A percentile compares a stretch with the other conserved stretches of the same genome.
These are phyloP conservation scores for Apogon hyalosoma DNA, from an alignment of 2,797 vertebrate species.

Conservation along the genomic window DNA sequence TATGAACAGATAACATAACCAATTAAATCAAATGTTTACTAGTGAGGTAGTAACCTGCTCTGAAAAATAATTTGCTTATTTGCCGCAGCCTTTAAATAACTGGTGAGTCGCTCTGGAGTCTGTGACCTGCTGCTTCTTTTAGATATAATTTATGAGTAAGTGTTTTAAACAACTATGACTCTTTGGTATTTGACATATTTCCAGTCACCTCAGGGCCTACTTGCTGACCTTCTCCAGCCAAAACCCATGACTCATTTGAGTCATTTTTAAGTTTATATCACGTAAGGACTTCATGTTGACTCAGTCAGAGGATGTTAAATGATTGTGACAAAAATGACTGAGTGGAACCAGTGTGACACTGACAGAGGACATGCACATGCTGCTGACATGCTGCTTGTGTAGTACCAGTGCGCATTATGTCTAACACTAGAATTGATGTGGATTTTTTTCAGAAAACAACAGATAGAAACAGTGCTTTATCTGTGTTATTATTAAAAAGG, in stretches of 20 bases:
- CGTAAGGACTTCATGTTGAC: background rate
- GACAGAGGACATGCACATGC: conserved; percentile 43
- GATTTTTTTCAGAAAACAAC: conserved; percentile 1
- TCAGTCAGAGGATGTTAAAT: conserved; percentile 33
- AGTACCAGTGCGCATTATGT: background rate
- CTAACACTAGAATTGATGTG: background rate
- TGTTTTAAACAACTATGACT: background rate
- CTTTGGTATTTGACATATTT: conserved; percentile 7
- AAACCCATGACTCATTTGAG: background rate
- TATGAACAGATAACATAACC: conserved; percentile 6
- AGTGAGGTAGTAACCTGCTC: conserved; percentile 20
- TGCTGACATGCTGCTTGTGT: conserved; percentile 44
- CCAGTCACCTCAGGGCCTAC: no score
- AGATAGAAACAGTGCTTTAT: conserved; percentile 4
- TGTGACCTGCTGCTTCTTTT: no score
- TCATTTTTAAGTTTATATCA: background rate
- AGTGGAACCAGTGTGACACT: conserved; percentile 40
- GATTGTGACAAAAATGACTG: conserved; percentile 51
- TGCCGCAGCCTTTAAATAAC: conserved; percentile 5
- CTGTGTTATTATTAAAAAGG: background rate
- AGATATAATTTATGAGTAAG: background rate
- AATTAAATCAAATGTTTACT: conserved; percentile 11
- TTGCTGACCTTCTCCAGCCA: background rate
- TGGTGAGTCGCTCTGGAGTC: no score
- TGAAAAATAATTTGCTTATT: conserved; percentile 17